Conservation (phyloP, 2,113 vertebrate genomes). For the Agelaius tricolor region DNA sequence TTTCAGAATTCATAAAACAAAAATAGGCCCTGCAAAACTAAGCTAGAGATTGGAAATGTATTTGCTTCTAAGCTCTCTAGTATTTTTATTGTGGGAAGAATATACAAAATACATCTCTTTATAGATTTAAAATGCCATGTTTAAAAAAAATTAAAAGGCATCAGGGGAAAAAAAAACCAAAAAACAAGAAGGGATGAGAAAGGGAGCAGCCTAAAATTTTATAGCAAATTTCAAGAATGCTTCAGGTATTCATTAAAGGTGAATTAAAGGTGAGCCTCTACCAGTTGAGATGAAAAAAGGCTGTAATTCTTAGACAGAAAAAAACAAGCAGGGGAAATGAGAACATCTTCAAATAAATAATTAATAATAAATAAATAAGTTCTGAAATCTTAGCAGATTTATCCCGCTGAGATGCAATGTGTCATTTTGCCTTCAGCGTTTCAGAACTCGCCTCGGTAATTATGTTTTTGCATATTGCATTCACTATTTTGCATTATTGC, state of each 20-base stretch:
- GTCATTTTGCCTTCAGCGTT: neutral
- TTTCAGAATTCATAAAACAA: neutral
- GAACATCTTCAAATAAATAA: neutral
- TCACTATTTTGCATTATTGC: neutral
- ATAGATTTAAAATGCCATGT: neutral
- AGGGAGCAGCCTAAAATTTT: neutral
- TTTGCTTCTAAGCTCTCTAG: neutral
- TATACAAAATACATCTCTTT: neutral
- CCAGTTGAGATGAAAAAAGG: accelerated
- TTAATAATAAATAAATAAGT: neutral
- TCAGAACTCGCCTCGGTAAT: neutral
- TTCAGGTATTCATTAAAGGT: too few species aligned
- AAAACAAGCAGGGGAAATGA: neutral
- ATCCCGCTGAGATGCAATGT: neutral
- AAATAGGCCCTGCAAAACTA: neutral
- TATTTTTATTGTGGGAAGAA: neutral
- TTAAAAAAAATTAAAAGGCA: neutral
- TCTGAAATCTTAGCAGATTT: neutral
- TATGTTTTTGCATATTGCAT: neutral
- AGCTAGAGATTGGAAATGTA: neutral
- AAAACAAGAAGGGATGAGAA: neutral
- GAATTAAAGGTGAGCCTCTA: neutral
- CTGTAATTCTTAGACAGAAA: neutral
- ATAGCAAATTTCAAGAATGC: neutral
- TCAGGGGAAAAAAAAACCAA: neutral